Conservation (phyloP, 2,113 vertebrate genomes). For the Isichthys henryi region DNA sequence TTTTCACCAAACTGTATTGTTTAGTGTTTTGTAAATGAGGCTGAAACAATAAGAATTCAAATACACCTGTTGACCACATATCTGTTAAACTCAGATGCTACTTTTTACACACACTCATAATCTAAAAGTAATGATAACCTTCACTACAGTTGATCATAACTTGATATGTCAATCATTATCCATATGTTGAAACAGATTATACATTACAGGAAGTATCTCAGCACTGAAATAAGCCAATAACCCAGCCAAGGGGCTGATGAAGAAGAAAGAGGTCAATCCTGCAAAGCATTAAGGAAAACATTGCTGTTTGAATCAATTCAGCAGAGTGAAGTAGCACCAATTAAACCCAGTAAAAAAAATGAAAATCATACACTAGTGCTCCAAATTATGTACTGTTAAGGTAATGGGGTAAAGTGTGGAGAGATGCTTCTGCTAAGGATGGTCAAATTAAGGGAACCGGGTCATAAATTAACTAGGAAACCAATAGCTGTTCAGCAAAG, state of each 20-base stretch:
- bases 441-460: background rate
- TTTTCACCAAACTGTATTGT: background rate
- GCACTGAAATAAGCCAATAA: too few species aligned
- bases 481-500: background rate
- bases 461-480: background rate
- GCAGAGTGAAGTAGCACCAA: background rate
- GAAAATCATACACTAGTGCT: background rate
- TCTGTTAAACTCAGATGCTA: background rate
- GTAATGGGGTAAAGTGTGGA: too few species aligned
- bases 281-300: background rate
- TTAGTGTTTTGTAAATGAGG: background rate
- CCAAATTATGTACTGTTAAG: background rate
- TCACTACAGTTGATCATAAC: background rate
- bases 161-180: conserved; percentile 47
- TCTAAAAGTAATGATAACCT: background rate
- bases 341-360: background rate
- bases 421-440: background rate
- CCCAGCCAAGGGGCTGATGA: too few species aligned
- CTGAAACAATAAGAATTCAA: background rate
- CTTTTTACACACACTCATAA: background rate
- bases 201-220: too few species aligned
- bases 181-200: conserved; percentile 21
- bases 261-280: background rate
- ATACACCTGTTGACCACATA: background rate
- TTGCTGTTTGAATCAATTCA: background rate